phyloP scores from a whole-genome alignment of 2,113 vertebrate genomes.

The Odocoileus virginianus region DNA sequence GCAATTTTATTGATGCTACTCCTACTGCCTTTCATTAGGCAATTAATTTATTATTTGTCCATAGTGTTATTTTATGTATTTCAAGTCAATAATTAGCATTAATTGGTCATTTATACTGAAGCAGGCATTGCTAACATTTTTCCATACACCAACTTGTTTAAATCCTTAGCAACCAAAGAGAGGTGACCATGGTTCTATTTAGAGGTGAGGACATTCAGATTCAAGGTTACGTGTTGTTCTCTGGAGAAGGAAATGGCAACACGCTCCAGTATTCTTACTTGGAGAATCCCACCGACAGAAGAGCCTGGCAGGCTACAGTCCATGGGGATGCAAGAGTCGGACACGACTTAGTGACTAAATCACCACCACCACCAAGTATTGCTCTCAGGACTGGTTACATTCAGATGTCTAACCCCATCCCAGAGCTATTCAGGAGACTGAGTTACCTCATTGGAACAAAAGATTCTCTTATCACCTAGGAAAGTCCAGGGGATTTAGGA shows the following conservation, averaged over 20 bases:
- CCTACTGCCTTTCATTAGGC: neutral
- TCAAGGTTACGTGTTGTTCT: neutral
- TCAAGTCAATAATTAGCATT: neutral
- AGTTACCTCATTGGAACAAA: neutral
- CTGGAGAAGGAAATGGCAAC: neutral
- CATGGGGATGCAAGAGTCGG: fast-evolving
- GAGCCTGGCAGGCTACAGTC: neutral
- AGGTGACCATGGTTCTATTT: neutral
- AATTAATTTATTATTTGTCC: neutral
- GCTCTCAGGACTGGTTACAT: too few relatives aligned
- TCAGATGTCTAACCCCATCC: neutral
- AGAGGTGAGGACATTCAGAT: neutral
- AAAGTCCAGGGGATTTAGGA: neutral
- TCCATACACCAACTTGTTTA: neutral
- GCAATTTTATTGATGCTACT: neutral
- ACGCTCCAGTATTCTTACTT: neutral
- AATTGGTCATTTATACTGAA: neutral
- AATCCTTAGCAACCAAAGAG: neutral
- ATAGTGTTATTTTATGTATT: neutral
- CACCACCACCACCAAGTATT: neutral
- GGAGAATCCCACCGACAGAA: neutral
- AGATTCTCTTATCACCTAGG: neutral
- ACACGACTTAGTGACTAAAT: neutral
- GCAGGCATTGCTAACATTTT: neutral
- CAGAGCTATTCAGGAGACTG: neutral